phyloP scores from a whole-genome alignment of 2,888 invertebrate species.

The Aleiodes alternator region DNA sequence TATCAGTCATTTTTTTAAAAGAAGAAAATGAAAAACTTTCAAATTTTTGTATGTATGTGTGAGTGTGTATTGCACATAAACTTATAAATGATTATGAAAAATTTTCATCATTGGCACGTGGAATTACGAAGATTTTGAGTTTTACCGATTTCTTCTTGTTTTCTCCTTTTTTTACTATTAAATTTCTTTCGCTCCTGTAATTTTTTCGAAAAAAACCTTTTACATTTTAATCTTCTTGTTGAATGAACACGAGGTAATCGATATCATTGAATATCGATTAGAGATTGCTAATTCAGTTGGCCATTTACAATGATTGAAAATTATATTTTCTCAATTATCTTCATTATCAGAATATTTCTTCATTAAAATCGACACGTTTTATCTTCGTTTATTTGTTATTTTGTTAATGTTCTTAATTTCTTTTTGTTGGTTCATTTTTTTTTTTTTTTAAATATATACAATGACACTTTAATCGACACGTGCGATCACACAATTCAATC shows the following conservation, averaged over 20 bases:
- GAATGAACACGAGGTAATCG: slow-evolving; percentile 44
- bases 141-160: slow-evolving; percentile 32
- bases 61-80: slow-evolving; percentile 43
- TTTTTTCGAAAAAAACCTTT: slow-evolving; percentile 17
- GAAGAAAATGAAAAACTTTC: slow-evolving; percentile 7
- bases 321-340: slow-evolving; percentile 14
- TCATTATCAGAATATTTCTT: slow-evolving; percentile 13
- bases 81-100: slow-evolving; percentile 38
- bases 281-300: slow-evolving; percentile 38
- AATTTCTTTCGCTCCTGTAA: slow-evolving; percentile 11
- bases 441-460: slow-evolving; percentile 6
- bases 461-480: slow-evolving; percentile 8
- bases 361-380: slow-evolving; percentile 16
- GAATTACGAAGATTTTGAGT: slow-evolving; percentile 42
- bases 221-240: slow-evolving; percentile 3
- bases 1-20: slow-evolving; percentile 21
- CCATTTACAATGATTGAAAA: slow-evolving; percentile 37
- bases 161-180: slow-evolving; percentile 34
- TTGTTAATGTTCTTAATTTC: neutral
- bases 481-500: slow-evolving; percentile 27
- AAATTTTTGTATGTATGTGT: slow-evolving; percentile 26
- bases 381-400: slow-evolving; percentile 11
- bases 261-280: slow-evolving; percentile 34
- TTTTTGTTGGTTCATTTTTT: neutral
- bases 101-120: slow-evolving; percentile 41